Evolutionary conservation across 1,140 invertebrate genomes (phyloP), one percentile per base, ranked within the genome.

Genomic region (Ips nitidus): DNA sequence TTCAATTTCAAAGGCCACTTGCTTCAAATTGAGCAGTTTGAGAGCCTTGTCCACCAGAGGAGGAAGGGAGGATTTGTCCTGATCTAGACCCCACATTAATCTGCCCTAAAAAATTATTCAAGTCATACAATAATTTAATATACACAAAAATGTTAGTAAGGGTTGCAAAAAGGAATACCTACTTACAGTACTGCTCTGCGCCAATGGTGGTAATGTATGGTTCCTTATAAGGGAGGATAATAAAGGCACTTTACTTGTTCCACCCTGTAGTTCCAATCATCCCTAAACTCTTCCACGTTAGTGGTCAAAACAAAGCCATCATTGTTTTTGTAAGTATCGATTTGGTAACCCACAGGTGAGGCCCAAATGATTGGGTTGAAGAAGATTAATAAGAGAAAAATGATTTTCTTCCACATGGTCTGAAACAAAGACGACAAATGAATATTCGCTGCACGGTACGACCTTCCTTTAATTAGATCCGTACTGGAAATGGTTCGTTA

Each of bases 1-100:
- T 81, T 95, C 93, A 37, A 95, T 88, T 82, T 95, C 93, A 73
- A 89, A 89, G 70, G 91, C 89, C 8, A 94, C 92, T 83, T 93
- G 91, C 75, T 91, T 90, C 56, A 94, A 78, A 79, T 94, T 92
- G 6, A 94, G 81, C 6, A 94, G 79, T 77, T 90, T 90, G 60
- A 94, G 81, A 1, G 92, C 91, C 80, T 93, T 92, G 71, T 93
- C 91, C 1, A 94, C 89, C 66, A 94, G 90, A 2, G 88, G 82
- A 0, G 91, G 91, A 47, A 93, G 80, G 3, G 89, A 85, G 6
- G 86, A 85, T 66, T 87, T 84, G 52, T 88, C 84, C n/a, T 81
- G 85, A 67, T 91, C 87, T 72, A 88, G 82, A 45, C 87, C 88
- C 88, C 89, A 90, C 36, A 93, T 75, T 74, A 92, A 85, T 8